A percentile compares a stretch with the other conserved stretches of the same genome.
phyloP scores from a whole-genome alignment of 2,888 invertebrate genomes.

The Isotomurus palustris region DNA sequence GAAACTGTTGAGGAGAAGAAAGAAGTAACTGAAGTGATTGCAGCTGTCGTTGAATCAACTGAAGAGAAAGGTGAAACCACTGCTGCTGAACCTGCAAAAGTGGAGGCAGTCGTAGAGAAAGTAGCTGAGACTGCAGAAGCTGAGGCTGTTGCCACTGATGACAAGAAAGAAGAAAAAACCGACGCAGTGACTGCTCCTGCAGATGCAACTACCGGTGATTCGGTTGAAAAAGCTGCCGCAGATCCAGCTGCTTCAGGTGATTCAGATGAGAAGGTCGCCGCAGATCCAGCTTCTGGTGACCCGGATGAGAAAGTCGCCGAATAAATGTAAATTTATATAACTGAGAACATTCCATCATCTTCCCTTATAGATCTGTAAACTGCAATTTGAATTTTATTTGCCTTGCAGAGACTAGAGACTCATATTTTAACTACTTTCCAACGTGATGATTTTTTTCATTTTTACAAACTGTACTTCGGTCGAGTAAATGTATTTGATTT shows the following conservation, averaged over 20 bases:
- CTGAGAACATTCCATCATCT: not conserved
- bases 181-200: too few species aligned
- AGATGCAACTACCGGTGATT: too few species aligned
- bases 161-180: not conserved
- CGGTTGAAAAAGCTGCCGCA: too few species aligned
- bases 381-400: not conserved
- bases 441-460: not conserved
- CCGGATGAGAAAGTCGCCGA: not conserved
- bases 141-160: not conserved
- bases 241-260: too few species aligned
- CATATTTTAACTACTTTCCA: not conserved
- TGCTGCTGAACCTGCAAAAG: not conserved
- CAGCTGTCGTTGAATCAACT: not conserved
- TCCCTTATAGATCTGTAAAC: too few species aligned
- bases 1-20: not conserved
- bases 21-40: constrained; percentile 1
- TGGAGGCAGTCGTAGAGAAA: not conserved
- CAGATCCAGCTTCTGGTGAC: not conserved
- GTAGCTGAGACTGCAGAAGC: not conserved
- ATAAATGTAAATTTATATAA: not conserved
- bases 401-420: not conserved
- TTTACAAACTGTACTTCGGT: too few species aligned
- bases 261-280: not conserved
- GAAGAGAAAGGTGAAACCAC: not conserved
- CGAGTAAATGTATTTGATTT: too few species aligned